Conservation (phyloP, 2,888 invertebrate species). For the Rotaria magnacalcarata region DNA sequence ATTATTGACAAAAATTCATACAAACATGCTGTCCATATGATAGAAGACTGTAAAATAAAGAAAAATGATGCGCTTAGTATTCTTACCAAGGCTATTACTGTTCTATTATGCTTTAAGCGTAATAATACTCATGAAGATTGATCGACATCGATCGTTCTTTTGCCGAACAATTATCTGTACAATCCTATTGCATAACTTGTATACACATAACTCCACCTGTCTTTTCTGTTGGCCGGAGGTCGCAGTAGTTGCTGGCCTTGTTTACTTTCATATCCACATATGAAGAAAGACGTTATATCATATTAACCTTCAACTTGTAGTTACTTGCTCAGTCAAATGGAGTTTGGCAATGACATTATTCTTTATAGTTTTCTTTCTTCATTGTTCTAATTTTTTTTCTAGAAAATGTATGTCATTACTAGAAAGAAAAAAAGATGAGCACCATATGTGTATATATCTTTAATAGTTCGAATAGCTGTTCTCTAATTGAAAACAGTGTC, state of each 20-base stretch:
- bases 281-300: background rate
- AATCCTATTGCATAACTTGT: background rate
- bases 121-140: conserved; percentile 16
- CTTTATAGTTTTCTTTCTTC: background rate
- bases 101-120: background rate
- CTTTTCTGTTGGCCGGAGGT: background rate
- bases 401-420: background rate
- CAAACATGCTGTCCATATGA: background rate
- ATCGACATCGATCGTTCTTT: conserved; percentile 17
- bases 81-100: background rate
- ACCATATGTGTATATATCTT: background rate
- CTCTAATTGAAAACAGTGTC: background rate
- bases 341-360: conserved; percentile 3
- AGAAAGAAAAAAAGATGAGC: background rate
- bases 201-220: conserved; percentile 19
- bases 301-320: background rate
- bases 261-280: background rate
- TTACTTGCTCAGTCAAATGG: background rate
- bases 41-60: background rate
- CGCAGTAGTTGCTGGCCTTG: conserved; percentile 7
- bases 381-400: background rate
- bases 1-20: background rate
- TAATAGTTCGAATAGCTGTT: background rate
- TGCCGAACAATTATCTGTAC: background rate
- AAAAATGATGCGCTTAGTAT: background rate